phyloP scores from a whole-genome alignment of 2,888 invertebrate genomes.

The Drosophila neotestacea region DNA sequence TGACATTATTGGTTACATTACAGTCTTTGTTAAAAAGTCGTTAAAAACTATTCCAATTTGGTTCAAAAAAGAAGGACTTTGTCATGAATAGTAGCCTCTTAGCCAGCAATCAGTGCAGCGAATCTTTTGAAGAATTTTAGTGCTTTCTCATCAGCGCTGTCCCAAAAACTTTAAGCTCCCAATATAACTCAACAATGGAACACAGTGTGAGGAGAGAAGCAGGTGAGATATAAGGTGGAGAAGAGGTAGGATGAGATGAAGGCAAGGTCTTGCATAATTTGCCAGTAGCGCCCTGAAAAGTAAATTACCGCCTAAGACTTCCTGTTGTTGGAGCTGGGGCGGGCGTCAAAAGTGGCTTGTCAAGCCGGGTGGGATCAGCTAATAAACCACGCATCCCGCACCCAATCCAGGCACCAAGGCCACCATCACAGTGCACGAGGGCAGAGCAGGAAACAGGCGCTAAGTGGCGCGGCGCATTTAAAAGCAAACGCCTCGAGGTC shows the following conservation, averaged over 20 bases:
- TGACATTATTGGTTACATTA: too few relatives aligned
- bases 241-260: slow-evolving; percentile 3
- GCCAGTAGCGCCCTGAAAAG: slow-evolving; percentile 73
- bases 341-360: slow-evolving; percentile 75
- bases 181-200: slow-evolving; percentile 45
- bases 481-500: slow-evolving; percentile 73
- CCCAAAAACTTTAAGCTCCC: slow-evolving; percentile 56
- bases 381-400: slow-evolving; percentile 70
- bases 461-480: slow-evolving; percentile 75
- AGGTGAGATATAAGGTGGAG: slow-evolving; percentile 1
- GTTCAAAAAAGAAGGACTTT: background rate
- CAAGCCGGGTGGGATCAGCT: slow-evolving; percentile 75
- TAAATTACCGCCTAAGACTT: slow-evolving; percentile 78
- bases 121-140: slow-evolving; percentile 58
- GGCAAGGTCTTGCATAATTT: slow-evolving; percentile 70
- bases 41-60: background rate
- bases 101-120: slow-evolving; percentile 38
- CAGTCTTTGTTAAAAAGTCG: background rate
- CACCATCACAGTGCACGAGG: slow-evolving; percentile 7
- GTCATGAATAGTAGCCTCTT: slow-evolving; percentile 14
- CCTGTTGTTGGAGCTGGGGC: slow-evolving; percentile 54
- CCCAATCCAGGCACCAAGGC: slow-evolving; percentile 24
- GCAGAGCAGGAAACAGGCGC: slow-evolving; percentile 66
- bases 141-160: slow-evolving; percentile 49
- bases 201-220: background rate